phyloP scores from a whole-genome alignment of 2,888 invertebrate species.

The Orthosia gothica region DNA sequence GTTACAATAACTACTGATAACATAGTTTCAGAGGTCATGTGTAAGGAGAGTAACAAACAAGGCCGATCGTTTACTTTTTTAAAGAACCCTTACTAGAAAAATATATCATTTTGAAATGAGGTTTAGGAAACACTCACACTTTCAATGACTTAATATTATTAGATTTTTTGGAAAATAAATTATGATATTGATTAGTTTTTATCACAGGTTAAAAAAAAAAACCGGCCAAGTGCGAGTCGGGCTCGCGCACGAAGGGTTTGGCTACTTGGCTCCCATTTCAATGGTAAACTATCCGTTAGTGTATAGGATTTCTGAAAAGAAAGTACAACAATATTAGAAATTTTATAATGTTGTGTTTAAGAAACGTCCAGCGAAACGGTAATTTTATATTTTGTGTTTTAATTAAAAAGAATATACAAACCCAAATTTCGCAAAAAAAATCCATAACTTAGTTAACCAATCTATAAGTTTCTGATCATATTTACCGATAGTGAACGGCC shows the following conservation, averaged over 20 bases:
- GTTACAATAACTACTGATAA: conserved; percentile 15
- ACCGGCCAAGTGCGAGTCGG: no score
- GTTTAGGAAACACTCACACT: neutral
- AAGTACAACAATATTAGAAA: neutral
- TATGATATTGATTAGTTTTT: no score
- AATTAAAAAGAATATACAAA: conserved; percentile 63
- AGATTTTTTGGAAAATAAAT: no score
- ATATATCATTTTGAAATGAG: neutral
- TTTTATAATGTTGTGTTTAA: no score
- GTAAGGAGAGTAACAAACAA: neutral
- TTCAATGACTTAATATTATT: neutral
- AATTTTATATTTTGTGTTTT: no score
- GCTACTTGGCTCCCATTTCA: conserved; percentile 59
- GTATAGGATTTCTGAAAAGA: conserved; percentile 81
- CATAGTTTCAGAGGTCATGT: conserved; percentile 13
- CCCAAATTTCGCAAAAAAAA: conserved; percentile 87
- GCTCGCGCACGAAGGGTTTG: neutral
- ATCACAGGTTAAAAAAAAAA: neutral
- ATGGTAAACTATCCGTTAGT: conserved; percentile 62
- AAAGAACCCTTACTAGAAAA: neutral
- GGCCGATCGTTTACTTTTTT: neutral
- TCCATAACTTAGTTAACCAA: conserved; percentile 84
- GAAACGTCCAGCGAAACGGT: no score
- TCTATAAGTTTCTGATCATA: conserved; percentile 79
- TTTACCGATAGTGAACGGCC: conserved; percentile 77